Conservation (phyloP, 2,797 vertebrate species). For the Steatocranus sp. region DNA sequence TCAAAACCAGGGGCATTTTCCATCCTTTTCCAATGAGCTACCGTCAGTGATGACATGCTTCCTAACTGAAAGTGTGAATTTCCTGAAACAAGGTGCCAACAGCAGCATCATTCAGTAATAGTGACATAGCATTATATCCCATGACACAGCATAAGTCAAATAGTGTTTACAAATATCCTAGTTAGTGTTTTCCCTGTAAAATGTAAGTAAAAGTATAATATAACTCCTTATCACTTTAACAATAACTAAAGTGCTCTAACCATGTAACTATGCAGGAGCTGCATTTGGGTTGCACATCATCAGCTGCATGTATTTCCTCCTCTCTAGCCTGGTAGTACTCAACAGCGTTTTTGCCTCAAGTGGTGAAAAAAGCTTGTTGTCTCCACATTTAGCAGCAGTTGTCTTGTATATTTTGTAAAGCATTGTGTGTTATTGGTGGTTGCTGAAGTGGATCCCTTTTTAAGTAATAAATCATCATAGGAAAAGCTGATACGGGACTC, state of each 20-base stretch:
- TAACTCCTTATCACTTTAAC: neutral
- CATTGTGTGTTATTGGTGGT: neutral
- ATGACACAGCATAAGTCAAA: neutral
- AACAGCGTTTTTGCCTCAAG: neutral
- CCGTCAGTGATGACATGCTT: neutral
- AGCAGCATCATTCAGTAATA: neutral
- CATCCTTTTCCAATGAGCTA: neutral
- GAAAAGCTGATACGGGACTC: neutral
- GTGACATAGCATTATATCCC: neutral
- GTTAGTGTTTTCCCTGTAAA: neutral
- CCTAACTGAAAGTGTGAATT: neutral
- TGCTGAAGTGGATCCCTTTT: neutral
- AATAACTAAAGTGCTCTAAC: neutral
- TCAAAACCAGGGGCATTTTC: neutral
- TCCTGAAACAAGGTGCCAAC: neutral
- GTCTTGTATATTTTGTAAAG: neutral
- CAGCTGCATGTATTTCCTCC: neutral
- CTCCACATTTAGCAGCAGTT: neutral
- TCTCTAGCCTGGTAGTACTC: neutral
- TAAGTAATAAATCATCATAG: neutral
- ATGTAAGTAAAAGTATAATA: neutral
- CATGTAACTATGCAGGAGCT: neutral
- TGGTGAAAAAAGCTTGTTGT: neutral
- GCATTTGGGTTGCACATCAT: accelerated
- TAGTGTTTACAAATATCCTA: neutral